Evolutionary conservation across 2,113 vertebrate genomes (phyloP).

Genomic region (Collichthys lucidus): DNA sequence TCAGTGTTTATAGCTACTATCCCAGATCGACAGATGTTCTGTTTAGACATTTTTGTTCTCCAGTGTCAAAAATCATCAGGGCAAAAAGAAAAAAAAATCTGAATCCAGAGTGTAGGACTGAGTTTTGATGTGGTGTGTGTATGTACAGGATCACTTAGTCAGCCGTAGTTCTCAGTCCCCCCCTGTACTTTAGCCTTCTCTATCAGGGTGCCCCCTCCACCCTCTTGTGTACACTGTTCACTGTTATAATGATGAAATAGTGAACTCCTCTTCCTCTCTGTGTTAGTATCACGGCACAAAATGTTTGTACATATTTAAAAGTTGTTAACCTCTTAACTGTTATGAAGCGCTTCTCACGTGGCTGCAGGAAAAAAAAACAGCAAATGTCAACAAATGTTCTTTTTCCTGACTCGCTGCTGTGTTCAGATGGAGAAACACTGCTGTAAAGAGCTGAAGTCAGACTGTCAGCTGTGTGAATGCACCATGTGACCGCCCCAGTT

Average conservation of each 20-base stretch:
- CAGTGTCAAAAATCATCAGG: neutral
- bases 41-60: neutral
- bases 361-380: slow-evolving; percentile 1
- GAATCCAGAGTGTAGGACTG: neutral
- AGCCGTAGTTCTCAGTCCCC: slow-evolving; percentile 9
- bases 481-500: slow-evolving; percentile 25
- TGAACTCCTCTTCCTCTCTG: slow-evolving; percentile 69
- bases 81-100: neutral
- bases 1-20: slow-evolving; percentile 15
- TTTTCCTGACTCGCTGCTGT: neutral
- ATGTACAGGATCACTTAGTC: slow-evolving; percentile 13
- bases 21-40: neutral
- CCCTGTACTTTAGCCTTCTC: neutral
- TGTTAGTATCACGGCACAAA: slow-evolving; percentile 83
- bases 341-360: slow-evolving; percentile 21
- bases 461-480: neutral
- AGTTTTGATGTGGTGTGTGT: slow-evolving; percentile 12
- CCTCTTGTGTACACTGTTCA: slow-evolving; percentile 41
- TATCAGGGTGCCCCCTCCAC: neutral
- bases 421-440: neutral
- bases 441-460: neutral
- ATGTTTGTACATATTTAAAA: slow-evolving; percentile 87
- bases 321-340: slow-evolving; percentile 77
- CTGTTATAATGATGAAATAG: slow-evolving; percentile 74
- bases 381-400: neutral